Evolutionary conservation across 2,797 vertebrate species (phyloP), one percentile per base, ranked within the genome.

Genomic region (Melopsittacus undulatus): DNA sequence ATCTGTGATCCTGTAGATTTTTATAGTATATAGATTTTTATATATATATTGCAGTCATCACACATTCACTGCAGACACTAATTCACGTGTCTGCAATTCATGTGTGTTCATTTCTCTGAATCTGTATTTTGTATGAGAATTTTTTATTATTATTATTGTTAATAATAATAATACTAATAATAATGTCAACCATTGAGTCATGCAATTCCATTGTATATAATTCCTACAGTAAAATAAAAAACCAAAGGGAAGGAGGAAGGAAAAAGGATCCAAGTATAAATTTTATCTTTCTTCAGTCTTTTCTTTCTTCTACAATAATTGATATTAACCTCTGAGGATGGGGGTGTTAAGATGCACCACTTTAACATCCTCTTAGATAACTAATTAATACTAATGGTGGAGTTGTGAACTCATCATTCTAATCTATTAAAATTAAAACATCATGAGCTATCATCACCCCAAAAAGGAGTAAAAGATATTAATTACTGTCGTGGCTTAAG

Each of bases 321-420:
- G 13, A 10, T 72, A 78, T 73, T 90, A 92, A 82, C 30, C 34
- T 11, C 63, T 77, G 52, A 72, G 68, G 52, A 79, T 40, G 7
- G 5, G 46, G 3, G 2, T 90, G 32, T 92, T 96, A 80, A 68
- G 16, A 66, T 89, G 51, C 27, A 7, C 90, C 90, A 87, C 14
- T 90, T 84, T 30, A 90, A 78, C 42, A 62, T 78, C n/a, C 42
- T 82, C 45, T 32, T 76, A 52, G n/a, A 51, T 74, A 89, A 68
- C 34, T 90, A 95, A 92, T 94, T 94, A 92, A 87, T 95, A 84
- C 40, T 95, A 93, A 87, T 80, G 29, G 19, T 90, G 34, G 54
- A 85, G 29, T 30, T 85, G 20, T 89, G 80, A 96, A 94, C 46
- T 94, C 46, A 78, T 88, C 68, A 94, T 66, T 69, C 57, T 78